Base-by-base conservation (phyloP, 2,797 vertebrate genomes). In the Lycodopsis pacificus region DNA sequence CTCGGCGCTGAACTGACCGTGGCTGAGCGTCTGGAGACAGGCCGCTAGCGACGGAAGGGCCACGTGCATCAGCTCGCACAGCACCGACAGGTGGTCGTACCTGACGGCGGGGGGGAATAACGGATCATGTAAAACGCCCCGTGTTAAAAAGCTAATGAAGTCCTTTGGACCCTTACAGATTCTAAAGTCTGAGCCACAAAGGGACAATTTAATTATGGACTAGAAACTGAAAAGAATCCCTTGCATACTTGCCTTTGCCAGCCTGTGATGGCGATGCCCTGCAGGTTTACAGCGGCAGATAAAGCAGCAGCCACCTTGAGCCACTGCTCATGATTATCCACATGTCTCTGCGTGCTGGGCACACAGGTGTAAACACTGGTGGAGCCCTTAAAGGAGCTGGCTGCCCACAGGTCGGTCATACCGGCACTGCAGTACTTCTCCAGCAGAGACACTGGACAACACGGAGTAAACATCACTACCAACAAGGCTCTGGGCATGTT, bases 381-480 rank as follows among this genome's bases (percentile, higher is more conserved):
- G 77, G 97, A 97, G 68, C 98, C 98, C 95, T 99, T 99, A 78
- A 99, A 99, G 80, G 97, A 96, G 71, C 98, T 98, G 53, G 98
- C 98, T 0, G 95, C 95, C 98, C 98, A 99, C 73, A 98, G 90
- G 58, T 95, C 94, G 13, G 89, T 73, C 84, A 99, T 96, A 54
- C 97, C 96, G 0, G 96, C 96, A 34, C 88, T 84, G 12, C 2
- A 86, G 85, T 98, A 99, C 83, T 96, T 97, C 78, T 97, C 95
- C 77, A 99, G 78, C 59, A 98, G 94, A 34, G 85, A 94, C 73
- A 96, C 98, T 99, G 87, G 58, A 64, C 20, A 13, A 61, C 49
- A 65, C 6, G 36, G 40, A 53, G 68, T 1, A 22, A 3, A 48
- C 3, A 65, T 71, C 25, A 78, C 46, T 5, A 38, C 19, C 10